Evolutionary conservation across 2,888 invertebrate species (phyloP).

Genomic region (Carcina quercana): DNA sequence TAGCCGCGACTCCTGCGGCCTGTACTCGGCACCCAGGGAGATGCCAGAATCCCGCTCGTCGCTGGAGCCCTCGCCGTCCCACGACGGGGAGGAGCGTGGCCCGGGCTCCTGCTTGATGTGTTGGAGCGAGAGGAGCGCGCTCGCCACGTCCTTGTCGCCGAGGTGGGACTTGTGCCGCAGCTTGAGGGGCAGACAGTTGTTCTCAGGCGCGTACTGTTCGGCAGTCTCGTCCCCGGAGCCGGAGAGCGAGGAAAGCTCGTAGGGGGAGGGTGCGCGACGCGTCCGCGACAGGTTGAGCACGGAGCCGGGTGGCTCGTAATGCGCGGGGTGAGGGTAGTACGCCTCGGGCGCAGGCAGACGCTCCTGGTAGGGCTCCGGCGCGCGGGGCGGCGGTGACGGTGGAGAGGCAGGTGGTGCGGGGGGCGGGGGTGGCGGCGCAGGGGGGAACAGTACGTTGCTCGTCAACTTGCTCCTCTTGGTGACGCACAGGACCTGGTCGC

Average conservation of each 20-base stretch:
- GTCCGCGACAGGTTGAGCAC: constrained; percentile 83
- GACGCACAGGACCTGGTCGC: constrained; percentile 88
- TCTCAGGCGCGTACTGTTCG: constrained; percentile 74
- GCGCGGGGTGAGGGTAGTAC: constrained; percentile 70
- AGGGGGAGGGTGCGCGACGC: constrained; percentile 82
- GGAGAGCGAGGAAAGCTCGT: constrained; percentile 85
- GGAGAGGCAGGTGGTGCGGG: constrained; percentile 67
- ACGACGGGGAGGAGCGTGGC: constrained; percentile 85
- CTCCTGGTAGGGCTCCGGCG: constrained; percentile 67
- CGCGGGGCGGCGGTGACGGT: constrained; percentile 69
- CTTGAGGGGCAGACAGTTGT: constrained; percentile 91
- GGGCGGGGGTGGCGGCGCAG: constrained; percentile 69
- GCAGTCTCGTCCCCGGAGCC: constrained; percentile 72
- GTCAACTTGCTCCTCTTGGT: constrained; percentile 80
- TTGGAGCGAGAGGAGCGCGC: constrained; percentile 86
- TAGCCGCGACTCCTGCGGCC: constrained; percentile 54
- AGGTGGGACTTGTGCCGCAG: constrained; percentile 93
- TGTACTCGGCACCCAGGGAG: constrained; percentile 83
- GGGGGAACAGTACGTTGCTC: constrained; percentile 69
- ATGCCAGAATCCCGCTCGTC: constrained; percentile 94
- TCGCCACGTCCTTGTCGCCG: constrained; percentile 91
- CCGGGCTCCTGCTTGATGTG: constrained; percentile 92
- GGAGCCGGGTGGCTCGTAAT: constrained; percentile 76
- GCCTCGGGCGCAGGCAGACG: constrained; percentile 60
- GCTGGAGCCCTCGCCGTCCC: constrained; percentile 93